phyloP scores from a whole-genome alignment of 2,888 invertebrate species.

The Microplitis deprimator region DNA sequence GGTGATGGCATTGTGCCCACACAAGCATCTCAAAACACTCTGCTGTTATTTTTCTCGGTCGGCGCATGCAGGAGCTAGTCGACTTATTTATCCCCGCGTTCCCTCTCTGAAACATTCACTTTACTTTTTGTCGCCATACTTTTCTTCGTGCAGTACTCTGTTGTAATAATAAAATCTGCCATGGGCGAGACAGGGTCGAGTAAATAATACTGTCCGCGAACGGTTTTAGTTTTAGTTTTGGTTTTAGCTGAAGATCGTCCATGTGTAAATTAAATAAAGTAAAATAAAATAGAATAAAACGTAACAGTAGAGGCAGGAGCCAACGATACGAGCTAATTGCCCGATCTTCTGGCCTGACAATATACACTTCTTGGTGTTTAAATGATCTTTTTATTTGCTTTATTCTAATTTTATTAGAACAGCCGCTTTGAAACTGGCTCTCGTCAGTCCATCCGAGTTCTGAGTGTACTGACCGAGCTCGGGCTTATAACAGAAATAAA shows the following conservation, averaged over 20 bases:
- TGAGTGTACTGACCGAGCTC: not conserved
- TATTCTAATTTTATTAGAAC: constrained; percentile 41
- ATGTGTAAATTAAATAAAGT: constrained; percentile 25
- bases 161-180: not conserved
- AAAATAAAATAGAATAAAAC: constrained; percentile 9
- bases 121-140: not conserved
- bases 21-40: constrained; percentile 26
- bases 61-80: constrained; percentile 12
- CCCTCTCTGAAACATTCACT: not conserved
- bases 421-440: not conserved
- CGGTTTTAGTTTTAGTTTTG: too few species aligned
- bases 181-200: not conserved
- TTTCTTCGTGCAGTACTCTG: not conserved
- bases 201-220: not conserved
- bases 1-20: constrained; percentile 44
- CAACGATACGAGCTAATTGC: constrained; percentile 49
- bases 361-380: constrained; percentile 40
- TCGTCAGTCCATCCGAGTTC: not conserved
- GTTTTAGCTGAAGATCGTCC: too few species aligned
- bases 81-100: constrained; percentile 34
- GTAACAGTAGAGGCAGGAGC: constrained; percentile 24
- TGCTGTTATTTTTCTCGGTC: constrained; percentile 27
- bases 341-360: constrained; percentile 50
- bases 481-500: not conserved
- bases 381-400: constrained; percentile 42